Base-by-base conservation (phyloP, 2,113 vertebrate species). In the Puntigrus tetrazona region DNA sequence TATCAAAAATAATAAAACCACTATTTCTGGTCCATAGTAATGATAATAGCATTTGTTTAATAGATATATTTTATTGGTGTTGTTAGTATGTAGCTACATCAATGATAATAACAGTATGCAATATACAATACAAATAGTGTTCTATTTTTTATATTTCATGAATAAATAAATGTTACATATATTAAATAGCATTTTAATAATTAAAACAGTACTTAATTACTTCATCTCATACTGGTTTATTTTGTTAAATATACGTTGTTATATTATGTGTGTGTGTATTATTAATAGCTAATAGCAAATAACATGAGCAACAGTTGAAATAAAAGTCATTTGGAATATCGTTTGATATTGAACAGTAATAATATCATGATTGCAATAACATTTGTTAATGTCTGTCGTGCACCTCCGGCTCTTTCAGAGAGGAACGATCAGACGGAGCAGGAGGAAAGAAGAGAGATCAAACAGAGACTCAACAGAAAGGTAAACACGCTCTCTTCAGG, bases 401-500 rank as follows among this genome's bases (percentile, higher is more conserved):
- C n/a, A n/a, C n/a, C n/a, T n/a, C n/a, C n/a, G n/a, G 8, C 88
- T 67, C 79, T 67, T 72, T 25, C 88, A 99, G 97, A 99, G 92
- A 95, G 98, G 91, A 99, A 99, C 73, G 98, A 99, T 85, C 98
- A 99, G 91, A 97, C 96, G 13, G 98, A 99, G 89, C 97, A 99
- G 86, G 97, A 99, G 73, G 97, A 99, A 92, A 96, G 97, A 80
- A 94, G 98, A 81, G 98, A 99, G 92, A 99, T 99, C 91, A 99
- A 99, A 91, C 98, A 99, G 89, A 93, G 98, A 82, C 90, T 99
- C 88, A 99, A 98, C 29, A 96, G 97, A 94, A 99, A 99, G 97
- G 98, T 99, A 95, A n/a, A 1, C 57, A 34, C 18, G 36, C 9
- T 50, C 13, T 16, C 25, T 18, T 38, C 31, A 38, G 31, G 34